Evolutionary conservation across 2,113 vertebrate genomes (phyloP).

Genomic region (Scolopax mira): DNA sequence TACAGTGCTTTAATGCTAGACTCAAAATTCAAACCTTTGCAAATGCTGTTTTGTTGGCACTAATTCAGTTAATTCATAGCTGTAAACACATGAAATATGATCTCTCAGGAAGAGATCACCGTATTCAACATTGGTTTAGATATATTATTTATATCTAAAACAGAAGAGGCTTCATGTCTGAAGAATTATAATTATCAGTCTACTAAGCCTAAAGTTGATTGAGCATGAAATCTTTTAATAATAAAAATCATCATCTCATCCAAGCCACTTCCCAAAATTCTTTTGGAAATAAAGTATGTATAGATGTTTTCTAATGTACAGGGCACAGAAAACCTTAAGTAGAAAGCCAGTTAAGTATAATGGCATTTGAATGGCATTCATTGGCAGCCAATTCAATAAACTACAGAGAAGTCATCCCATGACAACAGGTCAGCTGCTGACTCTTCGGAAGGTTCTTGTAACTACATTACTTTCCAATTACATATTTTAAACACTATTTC

Average conservation of each 20-base stretch:
- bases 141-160: background rate
- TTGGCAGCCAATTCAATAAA: background rate
- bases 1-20: background rate
- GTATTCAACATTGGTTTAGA: background rate
- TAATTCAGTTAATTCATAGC: background rate
- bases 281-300: background rate
- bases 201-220: background rate
- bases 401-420: background rate
- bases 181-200: background rate
- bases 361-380: background rate
- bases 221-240: background rate
- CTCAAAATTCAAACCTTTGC: background rate
- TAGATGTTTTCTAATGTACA: background rate
- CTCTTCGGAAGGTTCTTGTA: background rate
- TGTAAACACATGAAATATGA: background rate
- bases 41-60: background rate
- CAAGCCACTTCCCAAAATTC: background rate
- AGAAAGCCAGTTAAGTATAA: background rate
- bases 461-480: background rate
- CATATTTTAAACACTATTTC: background rate
- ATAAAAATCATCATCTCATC: background rate
- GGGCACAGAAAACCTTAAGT: background rate
- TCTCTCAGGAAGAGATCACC: background rate
- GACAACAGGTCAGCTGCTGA: background rate
- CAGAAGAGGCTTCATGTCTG: background rate